Percentiles rank a stretch among this genome's conserved stretches.
Evolutionary conservation across 92 coral and sea anemone species (phyloP).

Genomic region (Palythoa heliodiscus): DNA sequence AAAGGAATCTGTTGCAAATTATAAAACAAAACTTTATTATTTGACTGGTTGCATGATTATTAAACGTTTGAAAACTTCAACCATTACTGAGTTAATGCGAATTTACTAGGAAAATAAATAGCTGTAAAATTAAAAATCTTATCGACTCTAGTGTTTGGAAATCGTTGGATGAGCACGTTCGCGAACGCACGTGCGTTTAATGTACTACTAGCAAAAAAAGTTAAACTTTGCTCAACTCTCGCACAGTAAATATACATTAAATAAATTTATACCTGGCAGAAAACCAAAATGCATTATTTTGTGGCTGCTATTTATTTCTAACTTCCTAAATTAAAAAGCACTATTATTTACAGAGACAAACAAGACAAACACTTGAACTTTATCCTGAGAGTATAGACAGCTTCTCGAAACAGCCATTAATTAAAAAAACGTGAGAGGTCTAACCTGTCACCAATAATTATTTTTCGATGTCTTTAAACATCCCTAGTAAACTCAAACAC

Average conservation of each 20-base stretch:
- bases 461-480: not conserved
- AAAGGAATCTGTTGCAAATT: not conserved
- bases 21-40: not conserved
- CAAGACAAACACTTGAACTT: not conserved
- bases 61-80: not conserved
- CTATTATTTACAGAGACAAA: not conserved
- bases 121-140: not conserved
- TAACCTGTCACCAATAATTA: not conserved
- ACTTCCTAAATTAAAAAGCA: slow-evolving; percentile 10
- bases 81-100: not conserved
- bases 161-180: not conserved
- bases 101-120: not conserved
- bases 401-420: not conserved
- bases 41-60: not conserved
- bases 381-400: not conserved
- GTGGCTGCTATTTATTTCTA: not conserved
- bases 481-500: not conserved
- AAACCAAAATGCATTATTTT: not conserved
- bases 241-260: not conserved
- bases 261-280: not conserved
- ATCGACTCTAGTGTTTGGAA: not conserved
- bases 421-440: not conserved
- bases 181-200: not conserved
- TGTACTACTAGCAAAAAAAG: not conserved
- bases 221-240: not conserved